Percentiles rank a stretch among this genome's conserved stretches.
Conservation (phyloP, 2,888 invertebrate genomes). For the Geophilus truncorum region DNA sequence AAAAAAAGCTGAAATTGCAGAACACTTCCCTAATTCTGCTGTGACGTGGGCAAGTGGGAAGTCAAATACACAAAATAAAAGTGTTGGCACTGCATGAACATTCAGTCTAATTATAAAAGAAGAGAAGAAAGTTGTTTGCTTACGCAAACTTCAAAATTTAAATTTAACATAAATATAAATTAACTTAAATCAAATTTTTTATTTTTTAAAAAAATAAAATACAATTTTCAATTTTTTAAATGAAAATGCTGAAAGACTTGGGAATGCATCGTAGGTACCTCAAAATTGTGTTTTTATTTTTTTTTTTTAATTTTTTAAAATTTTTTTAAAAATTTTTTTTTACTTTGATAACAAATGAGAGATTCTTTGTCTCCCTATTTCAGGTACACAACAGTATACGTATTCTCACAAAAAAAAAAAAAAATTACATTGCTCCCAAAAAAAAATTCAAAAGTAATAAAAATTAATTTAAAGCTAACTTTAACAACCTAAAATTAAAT, state of each 20-base stretch:
- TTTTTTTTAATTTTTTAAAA: not conserved
- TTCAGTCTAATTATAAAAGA: not conserved
- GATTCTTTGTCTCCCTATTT: not conserved
- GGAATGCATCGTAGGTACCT: conserved; percentile 7
- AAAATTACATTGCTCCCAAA: not conserved
- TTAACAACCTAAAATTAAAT: not conserved
- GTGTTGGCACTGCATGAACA: conserved; percentile 9
- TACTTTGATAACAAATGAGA: not conserved
- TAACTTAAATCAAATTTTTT: not conserved
- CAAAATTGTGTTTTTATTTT: not conserved
- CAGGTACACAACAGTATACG: conserved; percentile 23
- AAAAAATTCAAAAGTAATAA: not conserved
- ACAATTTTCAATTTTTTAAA: not conserved
- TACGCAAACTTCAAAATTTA: not conserved
- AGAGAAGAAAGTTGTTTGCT: not conserved
- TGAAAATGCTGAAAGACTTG: conserved; percentile 9
- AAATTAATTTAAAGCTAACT: not conserved
- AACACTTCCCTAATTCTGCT: not conserved
- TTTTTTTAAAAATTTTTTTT: no score
- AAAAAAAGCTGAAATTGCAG: not conserved
- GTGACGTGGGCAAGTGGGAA: not conserved
- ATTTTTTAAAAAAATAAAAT: not conserved
- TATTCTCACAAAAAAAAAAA: not conserved
- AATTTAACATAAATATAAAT: not conserved
- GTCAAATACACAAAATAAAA: not conserved